Evolutionary conservation across 2,888 invertebrate species (phyloP).

Genomic region (Platynereis dumerilii): DNA sequence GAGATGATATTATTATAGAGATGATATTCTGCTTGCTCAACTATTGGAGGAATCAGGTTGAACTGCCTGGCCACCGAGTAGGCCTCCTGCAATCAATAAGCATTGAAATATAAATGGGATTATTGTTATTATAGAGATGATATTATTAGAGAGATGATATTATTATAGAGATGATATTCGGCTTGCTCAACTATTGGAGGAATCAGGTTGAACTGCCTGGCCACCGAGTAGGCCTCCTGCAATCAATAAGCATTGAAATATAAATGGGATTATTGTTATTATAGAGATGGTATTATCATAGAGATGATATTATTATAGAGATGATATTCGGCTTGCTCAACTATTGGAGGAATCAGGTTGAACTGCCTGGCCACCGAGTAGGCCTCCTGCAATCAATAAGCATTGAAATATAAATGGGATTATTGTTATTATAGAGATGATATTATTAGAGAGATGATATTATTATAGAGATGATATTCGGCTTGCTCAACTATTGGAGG

Average conservation of each 20-base stretch:
- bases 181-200: conserved; percentile 96
- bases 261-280: conserved; percentile 1
- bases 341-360: conserved; percentile 94
- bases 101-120: conserved; percentile 6
- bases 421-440: neutral
- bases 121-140: neutral
- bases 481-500: too few species aligned
- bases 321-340: conserved; percentile 96
- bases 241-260: conserved; percentile 8
- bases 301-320: too few species aligned
- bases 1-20: too few species aligned
- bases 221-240: conserved; percentile 91
- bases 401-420: conserved; percentile 6
- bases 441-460: too few species aligned
- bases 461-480: too few species aligned
- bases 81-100: conserved; percentile 71
- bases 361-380: conserved; percentile 97
- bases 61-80: conserved; percentile 97
- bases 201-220: conserved; percentile 95
- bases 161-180: too few species aligned
- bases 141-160: too few species aligned
- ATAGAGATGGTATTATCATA: too few species aligned
- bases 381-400: conserved; percentile 71
- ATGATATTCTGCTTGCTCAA: conserved; percentile 96
- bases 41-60: conserved; percentile 94